Percentiles rank a stretch among this genome's conserved stretches.
Conservation (phyloP, 2,797 vertebrate genomes). For the Oryzias dopingdopingensis region DNA sequence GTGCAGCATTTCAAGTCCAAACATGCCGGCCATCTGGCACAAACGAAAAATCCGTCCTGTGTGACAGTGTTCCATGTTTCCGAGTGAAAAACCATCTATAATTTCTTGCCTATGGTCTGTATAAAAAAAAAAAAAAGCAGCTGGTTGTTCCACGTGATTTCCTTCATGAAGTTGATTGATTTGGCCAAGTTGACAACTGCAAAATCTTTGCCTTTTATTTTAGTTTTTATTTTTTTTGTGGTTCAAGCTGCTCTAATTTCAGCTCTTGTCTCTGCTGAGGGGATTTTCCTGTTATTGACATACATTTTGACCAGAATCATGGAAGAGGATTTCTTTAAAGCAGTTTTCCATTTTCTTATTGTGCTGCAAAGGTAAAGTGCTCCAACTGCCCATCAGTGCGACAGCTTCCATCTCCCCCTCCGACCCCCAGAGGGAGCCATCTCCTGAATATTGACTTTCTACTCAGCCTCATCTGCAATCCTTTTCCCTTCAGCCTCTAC, state of each 20-base stretch:
- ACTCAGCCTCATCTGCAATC: too few relatives aligned
- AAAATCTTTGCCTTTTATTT: conserved; percentile 1
- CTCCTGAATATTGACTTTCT: too few relatives aligned
- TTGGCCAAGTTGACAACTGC: conserved; percentile 19
- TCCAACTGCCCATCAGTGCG: too few relatives aligned
- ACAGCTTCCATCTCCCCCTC: too few relatives aligned
- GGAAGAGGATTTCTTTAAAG: conserved; percentile 32
- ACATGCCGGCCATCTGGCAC: conserved; percentile 16
- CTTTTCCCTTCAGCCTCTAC: too few relatives aligned
- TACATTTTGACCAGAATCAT: conserved; percentile 34
- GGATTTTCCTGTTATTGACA: conserved; percentile 40
- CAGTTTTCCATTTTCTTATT: conserved; percentile 9
- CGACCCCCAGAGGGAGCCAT: too few relatives aligned
- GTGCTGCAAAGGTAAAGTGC: too few relatives aligned
- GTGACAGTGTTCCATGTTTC: conserved; percentile 7
- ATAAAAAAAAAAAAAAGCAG: conserved; percentile 8
- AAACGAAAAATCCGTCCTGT: conserved; percentile 6
- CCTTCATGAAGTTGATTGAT: conserved; percentile 17
- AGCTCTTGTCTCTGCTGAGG: conserved; percentile 14
- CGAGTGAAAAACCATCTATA: not conserved
- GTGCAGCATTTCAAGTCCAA: conserved; percentile 21
- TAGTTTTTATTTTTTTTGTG: not conserved
- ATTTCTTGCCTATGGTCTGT: not conserved
- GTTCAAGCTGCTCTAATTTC: conserved; percentile 24
- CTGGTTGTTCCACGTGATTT: conserved; percentile 2